phyloP scores from a whole-genome alignment of 2,888 invertebrate species.

The Anagyrus pseudococci region DNA sequence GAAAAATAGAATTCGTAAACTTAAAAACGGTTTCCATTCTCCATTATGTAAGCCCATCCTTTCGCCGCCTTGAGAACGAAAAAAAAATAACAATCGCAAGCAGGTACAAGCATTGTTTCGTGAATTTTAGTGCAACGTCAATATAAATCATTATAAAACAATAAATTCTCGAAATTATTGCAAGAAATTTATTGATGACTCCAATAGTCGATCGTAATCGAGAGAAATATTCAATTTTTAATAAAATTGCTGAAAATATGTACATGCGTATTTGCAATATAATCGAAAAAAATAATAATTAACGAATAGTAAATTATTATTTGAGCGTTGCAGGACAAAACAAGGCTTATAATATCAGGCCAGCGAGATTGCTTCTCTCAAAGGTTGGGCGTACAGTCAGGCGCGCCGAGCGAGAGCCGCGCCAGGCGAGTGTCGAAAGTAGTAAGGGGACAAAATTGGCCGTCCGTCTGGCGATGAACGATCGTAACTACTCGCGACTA shows the following conservation, averaged over 20 bases:
- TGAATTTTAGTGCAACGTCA: too few relatives aligned
- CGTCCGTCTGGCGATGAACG: conserved; percentile 20
- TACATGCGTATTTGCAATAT: too few relatives aligned
- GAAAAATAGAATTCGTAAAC: conserved; percentile 61
- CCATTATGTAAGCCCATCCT: background rate
- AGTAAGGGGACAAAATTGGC: conserved; percentile 27
- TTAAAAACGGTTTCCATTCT: conserved; percentile 52
- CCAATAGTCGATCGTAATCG: too few relatives aligned
- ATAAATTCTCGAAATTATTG: background rate
- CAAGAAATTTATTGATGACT: background rate
- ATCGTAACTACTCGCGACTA: conserved; percentile 15
- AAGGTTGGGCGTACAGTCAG: background rate
- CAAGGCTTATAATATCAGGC: too few relatives aligned
- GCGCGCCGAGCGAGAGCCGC: background rate
- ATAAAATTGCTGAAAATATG: background rate
- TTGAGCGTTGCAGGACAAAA: too few relatives aligned
- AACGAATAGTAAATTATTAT: too few relatives aligned
- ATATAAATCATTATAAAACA: background rate
- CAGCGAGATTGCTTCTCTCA: conserved; percentile 13
- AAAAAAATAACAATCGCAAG: too few relatives aligned
- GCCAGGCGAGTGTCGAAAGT: conserved; percentile 15
- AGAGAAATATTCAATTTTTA: too few relatives aligned
- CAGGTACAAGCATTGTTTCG: too few relatives aligned
- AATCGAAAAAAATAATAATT: background rate
- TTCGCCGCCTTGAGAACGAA: conserved; percentile 11